phyloP scores from a whole-genome alignment of 2,113 vertebrate species.

The Pedionomus torquatus region DNA sequence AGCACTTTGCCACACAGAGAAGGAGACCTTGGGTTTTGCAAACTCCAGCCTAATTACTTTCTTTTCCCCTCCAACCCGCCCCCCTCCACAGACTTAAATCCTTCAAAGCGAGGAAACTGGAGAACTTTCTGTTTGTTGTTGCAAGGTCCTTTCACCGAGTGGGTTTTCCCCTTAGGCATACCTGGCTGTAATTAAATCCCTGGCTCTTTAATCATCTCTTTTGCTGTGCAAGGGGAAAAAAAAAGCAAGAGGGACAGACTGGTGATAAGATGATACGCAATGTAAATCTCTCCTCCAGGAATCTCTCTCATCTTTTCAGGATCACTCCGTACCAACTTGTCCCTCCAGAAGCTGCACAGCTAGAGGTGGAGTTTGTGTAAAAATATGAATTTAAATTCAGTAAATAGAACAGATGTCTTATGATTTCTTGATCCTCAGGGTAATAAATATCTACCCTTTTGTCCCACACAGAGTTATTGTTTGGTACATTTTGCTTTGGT shows the following conservation, averaged over 20 bases:
- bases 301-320: slow-evolving; percentile 66
- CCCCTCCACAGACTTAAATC: slow-evolving; percentile 27
- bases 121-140: slow-evolving; percentile 71
- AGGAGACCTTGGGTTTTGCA: slow-evolving; percentile 17
- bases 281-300: slow-evolving; percentile 64
- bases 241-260: slow-evolving; percentile 48
- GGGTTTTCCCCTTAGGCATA: slow-evolving; percentile 60
- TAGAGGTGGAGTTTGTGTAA: slow-evolving; percentile 58
- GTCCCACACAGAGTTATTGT: slow-evolving; percentile 30
- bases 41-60: slow-evolving; percentile 24
- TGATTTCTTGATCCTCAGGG: slow-evolving; percentile 58
- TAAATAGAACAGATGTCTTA: slow-evolving; percentile 53
- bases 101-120: slow-evolving; percentile 63
- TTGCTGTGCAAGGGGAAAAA: neutral
- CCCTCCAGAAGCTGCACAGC: slow-evolving; percentile 50
- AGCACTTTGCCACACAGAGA: neutral
- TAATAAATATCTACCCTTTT: slow-evolving; percentile 48
- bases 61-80: neutral
- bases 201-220: slow-evolving; percentile 61
- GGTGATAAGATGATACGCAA: slow-evolving; percentile 58
- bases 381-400: slow-evolving; percentile 46
- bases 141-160: slow-evolving; percentile 51
- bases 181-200: slow-evolving; percentile 63
- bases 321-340: slow-evolving; percentile 60
- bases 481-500: neutral